These are phyloP conservation scores for Tethya wilhelma DNA, from an alignment of 37 sponge, comb jelly and placozoan genomes.

Conservation along the genomic window DNA sequence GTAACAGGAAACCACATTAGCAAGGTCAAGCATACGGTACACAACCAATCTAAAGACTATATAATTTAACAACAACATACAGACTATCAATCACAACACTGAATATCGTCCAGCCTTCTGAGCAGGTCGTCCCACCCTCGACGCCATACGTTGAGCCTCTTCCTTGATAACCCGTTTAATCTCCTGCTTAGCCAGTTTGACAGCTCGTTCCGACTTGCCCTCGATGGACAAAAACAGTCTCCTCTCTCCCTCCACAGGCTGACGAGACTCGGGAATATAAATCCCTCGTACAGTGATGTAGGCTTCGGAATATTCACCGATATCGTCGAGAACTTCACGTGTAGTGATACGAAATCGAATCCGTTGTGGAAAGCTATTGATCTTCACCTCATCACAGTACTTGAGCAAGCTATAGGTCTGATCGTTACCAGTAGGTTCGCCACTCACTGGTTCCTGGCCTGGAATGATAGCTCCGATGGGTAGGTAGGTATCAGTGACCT, in stretches of 20 bases:
- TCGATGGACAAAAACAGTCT: conserved; percentile 82
- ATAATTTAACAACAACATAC: too few relatives aligned
- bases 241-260: conserved; percentile 84
- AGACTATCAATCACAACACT: conserved; percentile 75
- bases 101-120: conserved; percentile 78
- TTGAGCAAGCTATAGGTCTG: conserved; percentile 34
- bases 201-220: conserved; percentile 85
- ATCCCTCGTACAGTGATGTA: conserved; percentile 91
- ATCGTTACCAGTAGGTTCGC: too few relatives aligned
- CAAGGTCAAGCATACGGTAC: too few relatives aligned
- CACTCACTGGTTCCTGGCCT: conserved; percentile 23
- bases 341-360: conserved; percentile 87
- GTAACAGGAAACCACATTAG: too few relatives aligned
- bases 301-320: conserved; percentile 89
- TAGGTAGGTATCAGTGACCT: conserved; percentile 63
- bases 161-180: conserved; percentile 93
- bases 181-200: conserved; percentile 93
- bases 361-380: conserved; percentile 97
- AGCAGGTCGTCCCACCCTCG: conserved; percentile 32
- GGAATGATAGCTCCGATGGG: conserved; percentile 66
- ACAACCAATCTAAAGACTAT: too few relatives aligned
- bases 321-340: conserved; percentile 86
- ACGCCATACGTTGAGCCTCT: conserved; percentile 80
- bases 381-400: conserved; percentile 92
- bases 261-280: conserved; percentile 78